Conservation (phyloP, 2,113 vertebrate species). For the Anseranas semipalmata region DNA sequence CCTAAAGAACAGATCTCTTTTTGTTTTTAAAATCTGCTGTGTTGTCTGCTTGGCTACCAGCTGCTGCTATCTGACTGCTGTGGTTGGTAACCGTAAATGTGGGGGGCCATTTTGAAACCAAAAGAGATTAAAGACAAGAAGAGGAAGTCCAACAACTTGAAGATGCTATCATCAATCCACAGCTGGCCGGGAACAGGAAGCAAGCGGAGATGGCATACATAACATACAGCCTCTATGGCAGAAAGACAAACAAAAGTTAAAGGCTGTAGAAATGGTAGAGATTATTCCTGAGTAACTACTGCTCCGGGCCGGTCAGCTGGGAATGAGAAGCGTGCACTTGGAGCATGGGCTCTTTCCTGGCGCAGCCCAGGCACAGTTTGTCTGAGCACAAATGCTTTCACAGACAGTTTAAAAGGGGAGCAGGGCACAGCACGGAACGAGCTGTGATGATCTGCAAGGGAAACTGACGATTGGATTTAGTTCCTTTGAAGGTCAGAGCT, state of each 20-base stretch:
- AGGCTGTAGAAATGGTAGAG: background rate
- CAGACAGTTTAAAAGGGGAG: background rate
- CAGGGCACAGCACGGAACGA: background rate
- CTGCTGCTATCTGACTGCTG: conserved; percentile 56
- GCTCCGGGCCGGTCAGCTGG: background rate
- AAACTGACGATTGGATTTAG: background rate
- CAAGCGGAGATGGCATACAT: conserved; percentile 41
- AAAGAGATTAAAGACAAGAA: conserved; percentile 74
- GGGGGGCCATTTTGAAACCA: conserved; percentile 70
- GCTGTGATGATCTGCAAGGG: background rate
- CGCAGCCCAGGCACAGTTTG: background rate
- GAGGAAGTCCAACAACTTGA: conserved; percentile 79
- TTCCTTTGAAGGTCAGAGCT: background rate
- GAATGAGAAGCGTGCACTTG: background rate
- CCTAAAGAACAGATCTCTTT: conserved; percentile 10
- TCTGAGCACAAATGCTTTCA: background rate
- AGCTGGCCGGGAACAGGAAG: conserved; percentile 80
- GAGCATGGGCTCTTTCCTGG: background rate
- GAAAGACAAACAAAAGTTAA: background rate
- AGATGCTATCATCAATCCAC: conserved; percentile 82
- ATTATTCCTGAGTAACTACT: background rate
- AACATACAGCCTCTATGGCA: background rate
- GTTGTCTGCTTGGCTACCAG: conserved; percentile 34
- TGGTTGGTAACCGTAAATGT: conserved; percentile 72
- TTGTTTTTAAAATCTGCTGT: background rate